Evolutionary conservation across 2,797 vertebrate genomes (phyloP).

Genomic region (Holocentrus rufus): DNA sequence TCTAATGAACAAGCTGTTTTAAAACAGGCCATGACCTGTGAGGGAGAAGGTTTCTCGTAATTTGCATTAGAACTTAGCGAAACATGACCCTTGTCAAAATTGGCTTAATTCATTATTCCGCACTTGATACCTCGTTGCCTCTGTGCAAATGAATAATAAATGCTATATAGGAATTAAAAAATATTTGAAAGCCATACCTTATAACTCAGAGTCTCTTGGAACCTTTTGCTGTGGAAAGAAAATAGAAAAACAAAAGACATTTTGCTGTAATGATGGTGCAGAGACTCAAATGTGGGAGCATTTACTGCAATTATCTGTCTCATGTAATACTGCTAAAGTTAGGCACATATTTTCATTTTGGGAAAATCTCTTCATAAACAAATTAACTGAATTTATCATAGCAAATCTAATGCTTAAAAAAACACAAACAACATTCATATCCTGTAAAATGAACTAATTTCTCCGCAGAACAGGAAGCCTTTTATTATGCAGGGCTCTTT

Average conservation of each 20-base stretch:
- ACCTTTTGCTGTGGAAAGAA: slow-evolving; percentile 74
- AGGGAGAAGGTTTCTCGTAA: not conserved
- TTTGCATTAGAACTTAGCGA: not conserved
- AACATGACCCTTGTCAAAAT: not conserved
- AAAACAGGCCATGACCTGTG: not conserved
- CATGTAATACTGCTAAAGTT: not conserved
- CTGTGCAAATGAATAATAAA: slow-evolving; percentile 39
- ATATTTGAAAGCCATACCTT: slow-evolving; percentile 76
- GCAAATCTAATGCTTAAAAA: slow-evolving; percentile 11
- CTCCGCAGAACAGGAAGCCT: slow-evolving; percentile 18
- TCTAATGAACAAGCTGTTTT: slow-evolving; percentile 15
- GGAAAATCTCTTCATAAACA: slow-evolving; percentile 33
- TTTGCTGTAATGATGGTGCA: slow-evolving; percentile 6
- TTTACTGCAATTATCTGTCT: not conserved
- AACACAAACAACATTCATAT: slow-evolving; percentile 25
- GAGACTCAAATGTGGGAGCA: slow-evolving; percentile 20
- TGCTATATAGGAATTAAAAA: slow-evolving; percentile 24
- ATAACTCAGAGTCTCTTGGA: slow-evolving; percentile 77
- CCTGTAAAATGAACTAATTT: slow-evolving; percentile 11
- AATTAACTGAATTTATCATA: slow-evolving; percentile 13
- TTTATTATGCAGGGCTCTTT: slow-evolving; percentile 14
- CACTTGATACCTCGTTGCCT: slow-evolving; percentile 15
- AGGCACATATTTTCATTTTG: not conserved
- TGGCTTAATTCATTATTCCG: slow-evolving; percentile 21
- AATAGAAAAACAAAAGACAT: slow-evolving; percentile 36